Evolutionary conservation across 1,140 invertebrate genomes (phyloP).

Genomic region (Drosophila chauvacae): DNA sequence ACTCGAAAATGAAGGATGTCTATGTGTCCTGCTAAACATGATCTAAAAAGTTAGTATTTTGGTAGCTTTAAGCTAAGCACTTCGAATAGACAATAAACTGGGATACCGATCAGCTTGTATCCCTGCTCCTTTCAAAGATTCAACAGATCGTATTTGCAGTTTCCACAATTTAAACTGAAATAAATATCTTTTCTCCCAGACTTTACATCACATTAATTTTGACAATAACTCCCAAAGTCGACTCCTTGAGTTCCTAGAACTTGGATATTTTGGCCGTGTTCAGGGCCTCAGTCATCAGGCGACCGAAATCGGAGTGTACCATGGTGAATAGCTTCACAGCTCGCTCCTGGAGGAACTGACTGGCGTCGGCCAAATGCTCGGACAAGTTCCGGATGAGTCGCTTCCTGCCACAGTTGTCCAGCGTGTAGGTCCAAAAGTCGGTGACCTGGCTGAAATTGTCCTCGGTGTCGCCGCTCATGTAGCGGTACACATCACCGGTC

Average conservation of each 20-base stretch:
- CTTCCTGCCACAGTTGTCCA: conserved; percentile 89
- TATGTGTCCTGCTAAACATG: no score
- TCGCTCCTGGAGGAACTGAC: conserved; percentile 93
- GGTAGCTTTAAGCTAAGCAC: not conserved
- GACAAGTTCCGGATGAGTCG: conserved; percentile 93
- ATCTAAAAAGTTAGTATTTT: no score
- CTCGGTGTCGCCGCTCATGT: conserved; percentile 91
- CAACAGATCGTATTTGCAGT: not conserved
- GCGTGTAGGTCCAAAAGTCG: conserved; percentile 91
- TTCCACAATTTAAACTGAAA: not conserved
- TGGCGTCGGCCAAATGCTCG: conserved; percentile 90
- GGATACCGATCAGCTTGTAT: not conserved
- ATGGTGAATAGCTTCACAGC: conserved; percentile 90
- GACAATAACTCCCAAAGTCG: no score
- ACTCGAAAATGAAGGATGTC: no score
- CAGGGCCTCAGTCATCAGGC: conserved; percentile 87
- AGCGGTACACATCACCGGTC: conserved; percentile 88
- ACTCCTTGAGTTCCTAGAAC: conserved; percentile 75
- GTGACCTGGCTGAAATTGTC: conserved; percentile 95
- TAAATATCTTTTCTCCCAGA: not conserved
- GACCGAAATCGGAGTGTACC: conserved; percentile 89
- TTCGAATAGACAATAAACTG: not conserved
- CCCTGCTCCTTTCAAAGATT: not conserved
- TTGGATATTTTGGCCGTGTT: conserved; percentile 86
- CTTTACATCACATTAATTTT: not conserved